These are phyloP conservation scores for Nymphicus hollandicus DNA, from an alignment of 2,113 vertebrate genomes.

Conservation along the genomic window DNA sequence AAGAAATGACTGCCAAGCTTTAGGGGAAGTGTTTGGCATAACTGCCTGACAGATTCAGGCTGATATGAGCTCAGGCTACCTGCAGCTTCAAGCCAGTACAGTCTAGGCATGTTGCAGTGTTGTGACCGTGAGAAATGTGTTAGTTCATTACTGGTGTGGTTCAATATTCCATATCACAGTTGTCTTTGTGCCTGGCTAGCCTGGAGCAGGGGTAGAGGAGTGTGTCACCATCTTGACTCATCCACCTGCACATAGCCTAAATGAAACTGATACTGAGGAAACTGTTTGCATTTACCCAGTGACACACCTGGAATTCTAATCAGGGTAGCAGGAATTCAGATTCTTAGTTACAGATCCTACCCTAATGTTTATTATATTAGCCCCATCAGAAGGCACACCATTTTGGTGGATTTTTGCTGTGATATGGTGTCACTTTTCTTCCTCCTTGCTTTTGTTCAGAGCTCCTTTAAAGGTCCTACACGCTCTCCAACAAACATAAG, in stretches of 20 bases:
- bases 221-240: not conserved
- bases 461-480: not conserved
- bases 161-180: not conserved
- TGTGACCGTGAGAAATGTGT: not conserved
- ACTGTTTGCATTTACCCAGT: not conserved
- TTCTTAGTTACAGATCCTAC: not conserved
- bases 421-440: not conserved
- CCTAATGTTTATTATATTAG: not conserved
- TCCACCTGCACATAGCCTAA: not conserved
- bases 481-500: not conserved
- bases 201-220: not conserved
- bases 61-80: not conserved
- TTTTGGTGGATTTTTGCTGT: not conserved
- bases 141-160: not conserved
- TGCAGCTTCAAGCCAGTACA: not conserved
- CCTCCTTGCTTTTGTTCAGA: not conserved
- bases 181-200: not conserved
- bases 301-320: not conserved
- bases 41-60: not conserved
- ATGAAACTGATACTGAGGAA: not conserved
- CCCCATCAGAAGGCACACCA: fast-evolving
- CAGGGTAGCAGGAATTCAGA: not conserved
- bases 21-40: not conserved
- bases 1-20: not conserved
- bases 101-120: not conserved